Percentiles rank a stretch among this genome's conserved stretches.
Conservation (phyloP, 2,797 vertebrate species). For the Cottoperca gobio region DNA sequence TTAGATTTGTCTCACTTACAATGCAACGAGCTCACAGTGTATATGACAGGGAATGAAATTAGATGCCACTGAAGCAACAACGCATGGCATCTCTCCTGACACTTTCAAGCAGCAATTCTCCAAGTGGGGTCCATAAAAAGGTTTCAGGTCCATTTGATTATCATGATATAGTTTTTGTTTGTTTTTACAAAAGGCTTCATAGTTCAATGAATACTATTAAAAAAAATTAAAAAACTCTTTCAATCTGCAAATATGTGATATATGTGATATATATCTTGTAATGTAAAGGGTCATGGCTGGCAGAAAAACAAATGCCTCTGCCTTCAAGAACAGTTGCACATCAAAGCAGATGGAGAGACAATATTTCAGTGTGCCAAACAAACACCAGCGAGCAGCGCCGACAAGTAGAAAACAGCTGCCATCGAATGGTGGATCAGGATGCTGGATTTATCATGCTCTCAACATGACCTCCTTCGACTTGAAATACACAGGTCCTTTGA, state of each 20-base stretch:
- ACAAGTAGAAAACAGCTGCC: conserved; percentile 46
- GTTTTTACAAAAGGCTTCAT: too few species aligned
- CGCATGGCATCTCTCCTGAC: conserved; percentile 34
- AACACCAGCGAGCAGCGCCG: conserved; percentile 47
- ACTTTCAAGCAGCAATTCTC: conserved; percentile 16
- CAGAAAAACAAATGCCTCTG: too few species aligned
- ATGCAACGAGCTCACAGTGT: conserved; percentile 17
- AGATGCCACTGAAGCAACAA: conserved; percentile 51
- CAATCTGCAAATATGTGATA: too few species aligned
- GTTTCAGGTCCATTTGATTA: too few species aligned
- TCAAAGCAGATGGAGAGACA: conserved; percentile 31
- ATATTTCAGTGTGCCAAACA: conserved; percentile 38
- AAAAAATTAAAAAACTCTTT: too few species aligned
- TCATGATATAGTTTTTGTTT: too few species aligned
- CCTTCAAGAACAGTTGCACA: conserved; percentile 40
- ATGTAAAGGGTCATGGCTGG: too few species aligned
- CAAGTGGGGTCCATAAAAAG: too few species aligned
- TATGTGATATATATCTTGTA: too few species aligned
- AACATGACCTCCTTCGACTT: conserved; percentile 68
- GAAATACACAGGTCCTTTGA: conserved; percentile 81
- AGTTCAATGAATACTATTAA: too few species aligned
- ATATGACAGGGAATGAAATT: conserved; percentile 65
- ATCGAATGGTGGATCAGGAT: conserved; percentile 61
- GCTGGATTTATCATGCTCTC: conserved; percentile 75
- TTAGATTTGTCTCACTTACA: conserved; percentile 48